Evolutionary conservation across 1,140 invertebrate genomes (phyloP), one percentile per base, ranked within the genome.

Genomic region (Conus betulinus): DNA sequence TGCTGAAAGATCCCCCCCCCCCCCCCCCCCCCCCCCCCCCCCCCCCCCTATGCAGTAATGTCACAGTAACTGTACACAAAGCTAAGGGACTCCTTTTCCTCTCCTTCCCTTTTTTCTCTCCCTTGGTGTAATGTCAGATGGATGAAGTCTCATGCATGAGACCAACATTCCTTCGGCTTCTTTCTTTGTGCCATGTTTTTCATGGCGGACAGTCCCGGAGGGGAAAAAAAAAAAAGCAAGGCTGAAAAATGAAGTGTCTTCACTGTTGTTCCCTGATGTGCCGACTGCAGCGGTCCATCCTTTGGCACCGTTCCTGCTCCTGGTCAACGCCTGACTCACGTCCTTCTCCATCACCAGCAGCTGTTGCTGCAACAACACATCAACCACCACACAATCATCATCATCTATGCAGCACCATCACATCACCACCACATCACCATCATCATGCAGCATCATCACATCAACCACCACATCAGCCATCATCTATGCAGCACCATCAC

Each of bases 301-400:
- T 20, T 13, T 78, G 85, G 11, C 39, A 13, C n/a, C 71, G 10
- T 5, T 25, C 53, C 85, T 78, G 51, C 51, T 67, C 71, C 85
- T 78, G 71, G 4, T n/a, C 85, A 87, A 51, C 52, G 57, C 20
- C 53, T 87, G 85, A n/a, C 11, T 27, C 51, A 87, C 13, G n/a
- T 87, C 85, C 25, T 67, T 78, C 74, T 79, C 85, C 85, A 87
- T 17, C 20, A 20, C 52, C 52, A 7, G 10, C 71, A 87, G 85
- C 51, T 74, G 67, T 87, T 87, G 71, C 85, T 87, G 71, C 10
- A 78, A 67, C 84, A 63, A 51, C 25, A 60, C 27, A 20, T 10
- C 78, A 13, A 27, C 6, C 15, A 39, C 78, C 8, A 8, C 78
- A 15, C n/a, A n/a, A n/a, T 81, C 27, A 11, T 13, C 51, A 27